phyloP scores from a whole-genome alignment of 53 echinoderm and acorn worm species.

The Actinopyga echinites region DNA sequence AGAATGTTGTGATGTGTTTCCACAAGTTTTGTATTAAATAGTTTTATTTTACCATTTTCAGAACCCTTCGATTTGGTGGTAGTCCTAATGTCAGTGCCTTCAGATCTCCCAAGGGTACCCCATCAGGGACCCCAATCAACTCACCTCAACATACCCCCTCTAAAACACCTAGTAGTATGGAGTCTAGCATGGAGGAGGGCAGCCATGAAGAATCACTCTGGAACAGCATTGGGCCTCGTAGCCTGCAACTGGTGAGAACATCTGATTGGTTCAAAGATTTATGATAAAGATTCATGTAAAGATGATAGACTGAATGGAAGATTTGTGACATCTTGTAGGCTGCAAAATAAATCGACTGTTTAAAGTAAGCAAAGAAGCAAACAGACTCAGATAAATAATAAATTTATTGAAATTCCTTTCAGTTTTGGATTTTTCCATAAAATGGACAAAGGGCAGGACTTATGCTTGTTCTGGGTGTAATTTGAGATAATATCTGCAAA shows the following conservation, averaged over 20 bases:
- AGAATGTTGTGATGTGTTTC: background rate
- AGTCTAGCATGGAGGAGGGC: slow-evolving; percentile 16
- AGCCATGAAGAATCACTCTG: background rate
- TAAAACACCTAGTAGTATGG: slow-evolving; percentile 8
- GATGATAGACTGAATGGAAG: too few species aligned
- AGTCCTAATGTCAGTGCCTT: slow-evolving; percentile 23
- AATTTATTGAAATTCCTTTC: too few species aligned
- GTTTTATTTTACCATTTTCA: background rate
- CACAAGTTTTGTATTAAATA: background rate
- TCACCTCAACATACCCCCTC: slow-evolving; percentile 39
- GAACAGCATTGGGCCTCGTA: slow-evolving; percentile 10
- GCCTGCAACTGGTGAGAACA: slow-evolving; percentile 14
- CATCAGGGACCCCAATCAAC: background rate
- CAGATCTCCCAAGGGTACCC: slow-evolving; percentile 20
- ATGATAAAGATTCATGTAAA: too few species aligned
- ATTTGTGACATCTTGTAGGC: too few species aligned
- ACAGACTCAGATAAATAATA: too few species aligned
- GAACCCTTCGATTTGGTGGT: slow-evolving; percentile 11
- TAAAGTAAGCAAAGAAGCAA: too few species aligned
- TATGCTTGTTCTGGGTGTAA: too few species aligned
- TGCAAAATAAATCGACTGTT: too few species aligned
- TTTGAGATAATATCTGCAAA: too few species aligned
- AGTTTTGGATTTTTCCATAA: too few species aligned
- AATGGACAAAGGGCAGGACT: too few species aligned
- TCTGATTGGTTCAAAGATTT: too few species aligned